Evolutionary conservation across 64 coral and sea anemone species (phyloP).

Genomic region (Pachyseris speciosa): DNA sequence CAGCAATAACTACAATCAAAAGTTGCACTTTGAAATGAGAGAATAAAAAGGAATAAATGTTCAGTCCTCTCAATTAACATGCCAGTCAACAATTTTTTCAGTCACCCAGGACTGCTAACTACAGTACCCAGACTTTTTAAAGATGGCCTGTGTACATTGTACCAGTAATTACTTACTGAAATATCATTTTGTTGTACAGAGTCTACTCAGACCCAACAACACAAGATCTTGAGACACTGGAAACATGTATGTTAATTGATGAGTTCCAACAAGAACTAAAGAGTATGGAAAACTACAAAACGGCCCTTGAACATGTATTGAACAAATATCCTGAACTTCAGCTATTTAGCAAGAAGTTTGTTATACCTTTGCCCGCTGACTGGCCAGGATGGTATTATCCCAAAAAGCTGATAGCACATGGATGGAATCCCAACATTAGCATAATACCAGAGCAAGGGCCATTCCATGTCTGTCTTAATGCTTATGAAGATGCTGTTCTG

Average conservation of each 20-base stretch:
- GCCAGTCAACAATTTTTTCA: too few relatives aligned
- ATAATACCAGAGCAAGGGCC: conserved; percentile 71
- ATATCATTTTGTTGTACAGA: too few relatives aligned
- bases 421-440: background rate
- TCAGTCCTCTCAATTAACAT: too few relatives aligned
- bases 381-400: conserved; percentile 72
- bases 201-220: too few relatives aligned
- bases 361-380: conserved; percentile 60
- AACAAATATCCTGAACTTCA: conserved; percentile 22
- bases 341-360: conserved; percentile 27
- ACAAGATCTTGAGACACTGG: too few relatives aligned
- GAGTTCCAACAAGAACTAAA: conserved; percentile 65
- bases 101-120: too few relatives aligned
- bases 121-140: too few relatives aligned
- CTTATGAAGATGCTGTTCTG: conserved; percentile 27
- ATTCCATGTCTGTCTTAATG: conserved; percentile 61
- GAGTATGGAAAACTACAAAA: conserved; percentile 47
- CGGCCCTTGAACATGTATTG: conserved; percentile 14
- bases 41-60: too few relatives aligned
- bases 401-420: conserved; percentile 60
- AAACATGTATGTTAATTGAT: conserved; percentile 59
- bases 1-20: too few relatives aligned
- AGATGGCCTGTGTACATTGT: too few relatives aligned
- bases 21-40: too few relatives aligned
- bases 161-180: too few relatives aligned